Evolutionary conservation across 2,797 vertebrate species (phyloP).

Genomic region (Alosa sapidissima): DNA sequence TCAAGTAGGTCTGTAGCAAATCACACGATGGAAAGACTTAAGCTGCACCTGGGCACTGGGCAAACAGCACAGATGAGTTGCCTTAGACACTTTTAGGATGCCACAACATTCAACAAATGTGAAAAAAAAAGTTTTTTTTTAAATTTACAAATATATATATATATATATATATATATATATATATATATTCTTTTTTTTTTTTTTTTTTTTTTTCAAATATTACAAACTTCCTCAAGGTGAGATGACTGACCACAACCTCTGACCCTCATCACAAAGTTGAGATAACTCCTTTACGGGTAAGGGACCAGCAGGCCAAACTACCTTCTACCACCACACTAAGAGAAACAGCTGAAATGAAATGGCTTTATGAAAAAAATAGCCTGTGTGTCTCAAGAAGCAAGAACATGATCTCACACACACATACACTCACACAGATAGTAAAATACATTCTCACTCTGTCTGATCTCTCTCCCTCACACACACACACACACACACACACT

Average conservation of each 20-base stretch:
- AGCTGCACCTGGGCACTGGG: background rate
- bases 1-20: background rate
- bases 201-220: constrained; percentile 11
- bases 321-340: background rate
- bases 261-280: background rate
- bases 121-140: background rate
- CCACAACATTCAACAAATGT: constrained; percentile 1
- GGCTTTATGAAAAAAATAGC: background rate
- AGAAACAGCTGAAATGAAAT: background rate
- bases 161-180: background rate
- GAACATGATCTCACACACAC: background rate
- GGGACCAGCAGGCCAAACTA: background rate
- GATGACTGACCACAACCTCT: background rate
- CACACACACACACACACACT: constrained; percentile 31
- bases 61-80: constrained; percentile 10
- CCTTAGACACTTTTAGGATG: constrained; percentile 20
- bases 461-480: background rate
- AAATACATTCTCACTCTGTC: constrained; percentile 21
- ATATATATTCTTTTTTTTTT: background rate
- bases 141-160: constrained; percentile 13
- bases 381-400: background rate
- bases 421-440: background rate
- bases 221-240: background rate
- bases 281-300: background rate
- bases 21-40: background rate